phyloP scores from a whole-genome alignment of 1,140 invertebrate species.

The Gonioctena quinquepunctata region DNA sequence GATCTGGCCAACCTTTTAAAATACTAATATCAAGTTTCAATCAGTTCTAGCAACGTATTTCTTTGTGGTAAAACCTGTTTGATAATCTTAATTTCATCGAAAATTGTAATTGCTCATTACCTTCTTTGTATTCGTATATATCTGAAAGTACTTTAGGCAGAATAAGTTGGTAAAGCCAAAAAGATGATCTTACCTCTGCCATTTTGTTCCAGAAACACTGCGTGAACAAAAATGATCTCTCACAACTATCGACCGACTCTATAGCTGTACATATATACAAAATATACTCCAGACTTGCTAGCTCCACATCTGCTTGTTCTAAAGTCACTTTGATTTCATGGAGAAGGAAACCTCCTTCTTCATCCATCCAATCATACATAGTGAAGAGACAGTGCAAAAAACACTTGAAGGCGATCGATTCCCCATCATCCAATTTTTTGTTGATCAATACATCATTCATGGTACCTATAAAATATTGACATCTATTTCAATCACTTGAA shows the following conservation, averaged over 20 bases:
- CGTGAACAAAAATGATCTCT: constrained; percentile 38
- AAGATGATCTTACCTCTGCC: constrained; percentile 34
- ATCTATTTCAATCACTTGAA: too few species aligned
- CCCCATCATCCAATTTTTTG: constrained; percentile 34
- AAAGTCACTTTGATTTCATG: constrained; percentile 40
- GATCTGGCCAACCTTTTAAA: too few species aligned
- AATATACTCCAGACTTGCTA: constrained; percentile 40
- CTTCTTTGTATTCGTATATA: too few species aligned
- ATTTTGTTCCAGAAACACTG: constrained; percentile 47
- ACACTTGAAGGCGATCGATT: constrained; percentile 39
- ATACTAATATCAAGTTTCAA: too few species aligned
- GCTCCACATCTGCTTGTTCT: constrained; percentile 36
- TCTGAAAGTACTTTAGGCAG: neutral
- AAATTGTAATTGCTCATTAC: too few species aligned
- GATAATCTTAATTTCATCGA: too few species aligned
- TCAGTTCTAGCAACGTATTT: too few species aligned
- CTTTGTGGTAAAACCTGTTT: too few species aligned
- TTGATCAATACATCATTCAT: constrained; percentile 43
- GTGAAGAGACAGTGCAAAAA: constrained; percentile 44
- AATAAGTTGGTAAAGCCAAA: too few species aligned
- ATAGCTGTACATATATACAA: constrained; percentile 43
- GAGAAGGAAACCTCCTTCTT: constrained; percentile 41
- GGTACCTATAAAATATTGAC: constrained; percentile 29
- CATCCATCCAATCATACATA: constrained; percentile 49
- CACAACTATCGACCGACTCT: constrained; percentile 39